A percentile compares a stretch with the other conserved stretches of the same genome.
Evolutionary conservation across 2,113 vertebrate genomes (phyloP).

Genomic region (Camarhynchus parvulus): DNA sequence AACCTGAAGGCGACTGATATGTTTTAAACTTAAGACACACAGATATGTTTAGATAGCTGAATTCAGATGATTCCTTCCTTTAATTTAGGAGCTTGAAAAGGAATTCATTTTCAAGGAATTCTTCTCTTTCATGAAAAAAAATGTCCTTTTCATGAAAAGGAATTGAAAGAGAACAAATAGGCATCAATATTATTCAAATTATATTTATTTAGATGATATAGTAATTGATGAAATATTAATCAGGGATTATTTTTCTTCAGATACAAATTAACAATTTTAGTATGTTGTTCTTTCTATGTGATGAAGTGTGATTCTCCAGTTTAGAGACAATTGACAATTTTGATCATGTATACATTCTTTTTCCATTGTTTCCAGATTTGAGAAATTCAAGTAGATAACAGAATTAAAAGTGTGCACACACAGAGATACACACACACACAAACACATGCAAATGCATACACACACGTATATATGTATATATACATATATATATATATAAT

Average conservation of each 20-base stretch:
- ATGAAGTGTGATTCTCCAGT: background rate
- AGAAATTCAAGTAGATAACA: background rate
- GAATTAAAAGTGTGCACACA: background rate
- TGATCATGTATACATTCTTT: background rate
- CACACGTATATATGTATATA: fast-evolving
- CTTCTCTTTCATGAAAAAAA: background rate
- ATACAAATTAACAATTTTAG: background rate
- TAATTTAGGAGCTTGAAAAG: background rate
- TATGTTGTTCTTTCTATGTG: background rate
- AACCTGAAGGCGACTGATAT: background rate
- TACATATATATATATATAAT: too few relatives aligned
- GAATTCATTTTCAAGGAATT: background rate
- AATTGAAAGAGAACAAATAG: background rate
- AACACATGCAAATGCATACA: background rate
- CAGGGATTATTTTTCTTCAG: background rate
- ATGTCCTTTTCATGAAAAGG: background rate
- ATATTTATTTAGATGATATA: background rate
- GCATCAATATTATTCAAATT: background rate
- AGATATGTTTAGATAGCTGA: background rate
- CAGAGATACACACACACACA: background rate
- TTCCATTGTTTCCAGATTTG: background rate
- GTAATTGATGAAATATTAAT: background rate
- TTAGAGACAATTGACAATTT: background rate
- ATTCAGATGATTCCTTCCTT: background rate
- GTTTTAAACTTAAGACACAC: background rate